Percentiles rank a stretch among this genome's conserved stretches.
Conservation (phyloP, 2,113 vertebrate genomes). For the Onychostruthus taczanowskii region DNA sequence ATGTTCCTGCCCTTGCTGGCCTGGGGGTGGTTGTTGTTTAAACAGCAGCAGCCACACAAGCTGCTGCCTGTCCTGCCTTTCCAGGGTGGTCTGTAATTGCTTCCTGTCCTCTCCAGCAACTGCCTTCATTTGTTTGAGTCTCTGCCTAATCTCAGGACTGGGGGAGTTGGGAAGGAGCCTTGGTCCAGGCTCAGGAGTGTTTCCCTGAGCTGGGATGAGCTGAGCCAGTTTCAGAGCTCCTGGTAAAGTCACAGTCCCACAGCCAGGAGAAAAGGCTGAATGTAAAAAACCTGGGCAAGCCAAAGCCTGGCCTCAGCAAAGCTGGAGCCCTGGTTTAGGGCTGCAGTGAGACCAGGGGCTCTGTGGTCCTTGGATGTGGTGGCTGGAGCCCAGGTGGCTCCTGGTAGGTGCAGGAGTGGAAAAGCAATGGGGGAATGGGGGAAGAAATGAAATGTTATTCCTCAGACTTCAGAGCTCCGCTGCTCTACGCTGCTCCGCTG, state of each 20-base stretch:
- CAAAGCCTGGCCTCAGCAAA: neutral
- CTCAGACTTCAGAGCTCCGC: neutral
- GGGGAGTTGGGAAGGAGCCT: conserved; percentile 11
- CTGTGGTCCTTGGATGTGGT: neutral
- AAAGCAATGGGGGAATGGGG: neutral
- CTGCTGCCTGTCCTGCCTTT: conserved; percentile 60
- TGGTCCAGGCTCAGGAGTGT: conserved; percentile 22
- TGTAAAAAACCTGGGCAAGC: neutral
- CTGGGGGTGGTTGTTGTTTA: conserved; percentile 52
- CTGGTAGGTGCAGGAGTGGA: neutral
- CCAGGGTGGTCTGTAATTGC: conserved; percentile 76
- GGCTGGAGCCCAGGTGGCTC: conserved; percentile 9
- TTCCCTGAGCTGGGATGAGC: neutral
- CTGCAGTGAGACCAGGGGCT: neutral
- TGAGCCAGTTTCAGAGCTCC: neutral
- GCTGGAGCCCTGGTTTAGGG: neutral
- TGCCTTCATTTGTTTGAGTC: conserved; percentile 73
- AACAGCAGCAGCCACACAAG: conserved; percentile 66
- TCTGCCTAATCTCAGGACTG: conserved; percentile 53
- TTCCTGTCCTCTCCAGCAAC: conserved; percentile 75
- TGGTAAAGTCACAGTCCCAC: neutral
- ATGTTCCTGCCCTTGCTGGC: conserved; percentile 47
- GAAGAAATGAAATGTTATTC: neutral
- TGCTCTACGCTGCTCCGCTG: no score
- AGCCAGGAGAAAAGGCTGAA: neutral